phyloP scores from a whole-genome alignment of 2,113 vertebrate genomes.

The Dromas ardeola region DNA sequence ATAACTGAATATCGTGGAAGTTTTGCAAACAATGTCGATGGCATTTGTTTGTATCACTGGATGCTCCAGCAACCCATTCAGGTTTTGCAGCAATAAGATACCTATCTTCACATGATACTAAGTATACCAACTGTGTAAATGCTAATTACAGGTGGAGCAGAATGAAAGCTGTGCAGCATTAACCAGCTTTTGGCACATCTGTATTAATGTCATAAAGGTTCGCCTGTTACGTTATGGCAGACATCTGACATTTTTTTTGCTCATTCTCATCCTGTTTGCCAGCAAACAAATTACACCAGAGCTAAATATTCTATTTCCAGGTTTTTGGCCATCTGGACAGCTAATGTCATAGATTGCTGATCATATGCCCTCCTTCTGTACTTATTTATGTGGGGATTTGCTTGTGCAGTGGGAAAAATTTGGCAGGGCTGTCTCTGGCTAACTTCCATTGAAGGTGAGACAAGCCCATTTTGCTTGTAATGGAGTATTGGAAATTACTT shows the following conservation, averaged over 20 bases:
- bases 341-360: background rate
- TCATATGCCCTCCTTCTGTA: background rate
- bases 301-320: background rate
- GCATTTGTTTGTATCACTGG: background rate
- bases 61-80: background rate
- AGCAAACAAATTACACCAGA: background rate
- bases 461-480: background rate
- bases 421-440: background rate
- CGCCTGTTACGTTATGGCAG: background rate
- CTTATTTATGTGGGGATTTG: background rate
- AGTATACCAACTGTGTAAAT: background rate
- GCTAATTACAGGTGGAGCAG: background rate
- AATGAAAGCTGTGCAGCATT: background rate
- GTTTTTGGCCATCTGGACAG: background rate
- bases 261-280: background rate
- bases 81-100: background rate
- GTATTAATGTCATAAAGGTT: background rate
- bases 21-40: background rate
- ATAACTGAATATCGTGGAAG: background rate
- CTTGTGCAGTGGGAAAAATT: background rate
- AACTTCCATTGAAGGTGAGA: background rate
- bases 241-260: background rate
- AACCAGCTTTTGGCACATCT: background rate
- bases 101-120: background rate
- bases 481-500: background rate